These are phyloP conservation scores for Biston stratarius DNA, from an alignment of 2,888 invertebrate species.

Conservation along the genomic window DNA sequence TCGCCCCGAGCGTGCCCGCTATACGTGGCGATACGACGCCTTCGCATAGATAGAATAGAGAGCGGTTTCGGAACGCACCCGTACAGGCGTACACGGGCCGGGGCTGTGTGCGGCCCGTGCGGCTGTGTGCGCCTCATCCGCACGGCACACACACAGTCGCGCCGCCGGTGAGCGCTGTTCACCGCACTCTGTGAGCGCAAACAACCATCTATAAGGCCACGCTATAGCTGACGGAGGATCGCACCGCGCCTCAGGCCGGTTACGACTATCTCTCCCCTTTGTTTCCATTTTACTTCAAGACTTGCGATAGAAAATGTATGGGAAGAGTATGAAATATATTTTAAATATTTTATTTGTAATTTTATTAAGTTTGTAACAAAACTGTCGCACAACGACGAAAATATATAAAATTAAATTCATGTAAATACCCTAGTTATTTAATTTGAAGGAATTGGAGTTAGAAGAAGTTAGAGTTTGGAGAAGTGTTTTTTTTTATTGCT, in stretches of 20 bases:
- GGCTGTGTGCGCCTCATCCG: conserved; percentile 62
- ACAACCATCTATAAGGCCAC: conserved; percentile 87
- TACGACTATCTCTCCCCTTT: conserved; percentile 59
- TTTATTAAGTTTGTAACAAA: not conserved
- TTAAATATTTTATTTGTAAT: conserved; percentile 8
- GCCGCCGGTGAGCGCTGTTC: conserved; percentile 86
- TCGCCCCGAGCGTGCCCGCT: conserved; percentile 86
- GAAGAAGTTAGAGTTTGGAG: too few species aligned
- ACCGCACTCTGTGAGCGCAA: conserved; percentile 87
- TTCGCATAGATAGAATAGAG: conserved; percentile 87
- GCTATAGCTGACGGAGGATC: conserved; percentile 85
- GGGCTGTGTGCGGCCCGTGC: conserved; percentile 58
- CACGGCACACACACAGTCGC: conserved; percentile 73
- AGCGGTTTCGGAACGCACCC: conserved; percentile 86
- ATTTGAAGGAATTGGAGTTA: too few species aligned
- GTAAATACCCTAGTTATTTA: not conserved
- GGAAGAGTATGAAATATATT: conserved; percentile 15
- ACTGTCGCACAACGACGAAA: conserved; percentile 16
- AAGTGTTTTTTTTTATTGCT: too few species aligned
- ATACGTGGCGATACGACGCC: conserved; percentile 85
- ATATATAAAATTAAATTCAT: not conserved
- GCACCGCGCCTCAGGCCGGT: conserved; percentile 75
- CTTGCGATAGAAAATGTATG: conserved; percentile 35
- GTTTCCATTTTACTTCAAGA: conserved; percentile 47
- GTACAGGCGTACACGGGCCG: conserved; percentile 59